phyloP scores from a whole-genome alignment of 2,797 vertebrate genomes.

The Phrynocephalus guinanensis region DNA sequence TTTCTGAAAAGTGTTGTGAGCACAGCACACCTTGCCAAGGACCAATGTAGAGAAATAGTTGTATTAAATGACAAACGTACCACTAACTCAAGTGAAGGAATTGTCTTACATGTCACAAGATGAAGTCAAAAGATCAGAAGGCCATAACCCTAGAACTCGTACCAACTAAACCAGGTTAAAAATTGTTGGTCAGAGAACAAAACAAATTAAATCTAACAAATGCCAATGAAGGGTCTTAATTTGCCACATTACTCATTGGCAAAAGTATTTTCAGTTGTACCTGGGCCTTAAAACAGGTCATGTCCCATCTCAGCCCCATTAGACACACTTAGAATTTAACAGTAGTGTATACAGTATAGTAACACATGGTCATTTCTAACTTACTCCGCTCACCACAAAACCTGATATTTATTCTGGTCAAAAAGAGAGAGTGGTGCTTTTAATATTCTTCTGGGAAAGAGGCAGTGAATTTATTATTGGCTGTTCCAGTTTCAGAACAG shows the following conservation, averaged over 20 bases:
- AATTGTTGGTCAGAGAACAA: constrained; percentile 2
- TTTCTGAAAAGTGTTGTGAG: constrained; percentile 13
- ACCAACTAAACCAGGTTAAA: constrained; percentile 14
- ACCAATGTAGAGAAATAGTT: background rate
- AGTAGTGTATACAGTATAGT: background rate
- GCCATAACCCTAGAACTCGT: background rate
- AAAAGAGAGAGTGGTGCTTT: background rate
- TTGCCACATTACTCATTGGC: no score
- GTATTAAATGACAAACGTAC: background rate
- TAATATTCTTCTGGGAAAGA: background rate
- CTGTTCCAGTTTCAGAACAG: constrained; percentile 8
- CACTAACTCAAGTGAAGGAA: background rate
- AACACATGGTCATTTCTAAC: background rate
- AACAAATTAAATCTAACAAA: background rate
- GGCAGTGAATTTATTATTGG: background rate
- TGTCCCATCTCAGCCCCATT: background rate
- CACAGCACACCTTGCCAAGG: background rate
- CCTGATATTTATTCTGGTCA: background rate
- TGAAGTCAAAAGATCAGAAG: background rate
- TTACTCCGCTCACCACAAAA: background rate
- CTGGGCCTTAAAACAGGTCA: background rate
- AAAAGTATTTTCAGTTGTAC: background rate
- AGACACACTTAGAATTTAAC: background rate
- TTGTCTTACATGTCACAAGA: background rate
- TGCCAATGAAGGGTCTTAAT: background rate